Base-by-base conservation (phyloP, 2,113 vertebrate species). In the Anolis carolinensis region DNA sequence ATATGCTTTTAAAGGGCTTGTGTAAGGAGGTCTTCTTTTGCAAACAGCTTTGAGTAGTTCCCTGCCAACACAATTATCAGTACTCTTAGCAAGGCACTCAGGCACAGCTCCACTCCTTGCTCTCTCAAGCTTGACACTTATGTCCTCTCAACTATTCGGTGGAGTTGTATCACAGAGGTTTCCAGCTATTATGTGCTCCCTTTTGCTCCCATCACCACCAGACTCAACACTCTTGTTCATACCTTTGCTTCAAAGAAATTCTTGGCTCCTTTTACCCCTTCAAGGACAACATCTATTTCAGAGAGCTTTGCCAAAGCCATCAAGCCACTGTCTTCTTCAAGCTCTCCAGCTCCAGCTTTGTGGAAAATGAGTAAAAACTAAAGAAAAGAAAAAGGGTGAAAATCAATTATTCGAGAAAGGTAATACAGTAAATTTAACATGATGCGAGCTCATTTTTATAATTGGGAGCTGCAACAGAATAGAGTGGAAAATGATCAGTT, bases 191-290 rank as follows among this genome's bases (percentile, higher is more conserved):
- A 59, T 59, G 18, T 59, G 14, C 25, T 30, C 23, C 9, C 63
- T 67, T 65, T 65, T 14, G 2, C 63, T 6, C 63, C 63, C 63
- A 67, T 6, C 27, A 25, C 27, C 65, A 68, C 65, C 27, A 77
- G 7, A 20, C 20, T 32, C 32, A 0, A 9, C 18, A 62, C 5
- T 70, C 2, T 18, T 63, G 59, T 55, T 59, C 92, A 85, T 94
- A 99, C 98, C 98, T 99, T 99, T 70, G 98, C 98, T 94, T 99
- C 98, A 88, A 99, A 99, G 95, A 99, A 99, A 92, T 97, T 96
- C 91, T 98, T 98, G 89, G 98, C 98, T 84, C 98, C 98, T 95
- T 96, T 97, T 86, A 99, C 98, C 0, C 98, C 98, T 89, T 99
- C 97, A 7, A 96, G 96, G 77, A 98, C 97, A 1, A 99, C 98